Evolutionary conservation across 2,797 vertebrate genomes (phyloP).

Genomic region (Remorina albescens): DNA sequence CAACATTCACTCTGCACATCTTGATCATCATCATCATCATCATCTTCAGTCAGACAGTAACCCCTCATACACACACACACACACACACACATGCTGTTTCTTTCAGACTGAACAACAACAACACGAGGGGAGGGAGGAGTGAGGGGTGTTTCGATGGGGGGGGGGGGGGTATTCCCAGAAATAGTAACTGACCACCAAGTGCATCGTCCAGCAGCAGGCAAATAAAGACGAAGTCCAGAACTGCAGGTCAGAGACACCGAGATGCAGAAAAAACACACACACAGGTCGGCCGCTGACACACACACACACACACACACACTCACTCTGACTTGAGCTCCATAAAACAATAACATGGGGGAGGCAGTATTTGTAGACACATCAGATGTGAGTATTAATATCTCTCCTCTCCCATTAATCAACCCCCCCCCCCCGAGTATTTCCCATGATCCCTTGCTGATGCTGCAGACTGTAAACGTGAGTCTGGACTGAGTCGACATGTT

Average conservation of each 20-base stretch:
- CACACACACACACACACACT: background rate
- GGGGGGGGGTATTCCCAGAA: constrained; percentile 66
- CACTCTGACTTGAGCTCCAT: too few species aligned
- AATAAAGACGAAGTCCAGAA: constrained; percentile 29
- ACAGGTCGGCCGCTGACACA: too few species aligned
- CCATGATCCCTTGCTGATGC: background rate
- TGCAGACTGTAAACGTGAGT: too few species aligned
- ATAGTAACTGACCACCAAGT: constrained; percentile 62
- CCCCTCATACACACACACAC: too few species aligned
- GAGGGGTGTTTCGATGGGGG: too few species aligned
- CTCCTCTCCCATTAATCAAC: too few species aligned
- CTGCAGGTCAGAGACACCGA: constrained; percentile 27
- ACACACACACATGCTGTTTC: background rate
- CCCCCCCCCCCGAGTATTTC: background rate
- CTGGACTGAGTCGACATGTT: too few species aligned
- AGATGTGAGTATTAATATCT: background rate
- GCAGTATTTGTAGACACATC: background rate
- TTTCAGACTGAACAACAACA: constrained; percentile 35
- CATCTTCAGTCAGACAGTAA: background rate
- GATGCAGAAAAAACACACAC: background rate
- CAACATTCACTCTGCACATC: background rate
- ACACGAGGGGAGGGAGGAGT: constrained; percentile 3
- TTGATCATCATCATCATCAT: too few species aligned
- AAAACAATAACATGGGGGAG: background rate
- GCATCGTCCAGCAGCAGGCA: constrained; percentile 30